Evolutionary conservation across 2,113 vertebrate genomes (phyloP).

Genomic region (Capreolus pygargus): DNA sequence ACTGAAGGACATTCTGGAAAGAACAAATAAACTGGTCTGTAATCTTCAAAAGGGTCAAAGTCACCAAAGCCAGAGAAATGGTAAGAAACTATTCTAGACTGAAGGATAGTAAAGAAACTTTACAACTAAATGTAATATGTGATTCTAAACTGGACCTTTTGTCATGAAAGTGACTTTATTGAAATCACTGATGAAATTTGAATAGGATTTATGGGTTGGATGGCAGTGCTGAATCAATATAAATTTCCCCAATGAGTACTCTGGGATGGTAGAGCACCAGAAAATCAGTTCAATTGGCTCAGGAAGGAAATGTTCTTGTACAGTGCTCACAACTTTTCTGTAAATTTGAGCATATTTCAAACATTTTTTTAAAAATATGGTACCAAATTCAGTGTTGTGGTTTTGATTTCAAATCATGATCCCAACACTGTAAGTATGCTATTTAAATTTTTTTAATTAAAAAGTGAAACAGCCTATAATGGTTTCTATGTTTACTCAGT

Average conservation of each 20-base stretch:
- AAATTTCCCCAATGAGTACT: neutral
- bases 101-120: neutral
- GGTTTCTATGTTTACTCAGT: neutral
- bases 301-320: neutral
- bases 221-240: neutral
- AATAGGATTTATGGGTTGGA: neutral
- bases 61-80: neutral
- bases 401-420: neutral
- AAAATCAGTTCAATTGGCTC: neutral
- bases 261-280: neutral
- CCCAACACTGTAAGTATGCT: neutral
- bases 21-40: neutral
- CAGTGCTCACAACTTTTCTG: neutral
- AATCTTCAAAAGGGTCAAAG: neutral
- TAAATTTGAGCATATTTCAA: neutral
- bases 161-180: neutral
- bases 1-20: neutral
- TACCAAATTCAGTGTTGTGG: neutral
- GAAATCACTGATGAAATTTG: neutral
- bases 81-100: neutral
- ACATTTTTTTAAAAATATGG: neutral
- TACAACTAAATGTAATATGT: neutral
- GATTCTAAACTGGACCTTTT: neutral
- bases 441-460: neutral
- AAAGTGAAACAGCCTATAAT: neutral